Conservation (phyloP, 2,888 invertebrate genomes). For the Limnephilus lunatus region DNA sequence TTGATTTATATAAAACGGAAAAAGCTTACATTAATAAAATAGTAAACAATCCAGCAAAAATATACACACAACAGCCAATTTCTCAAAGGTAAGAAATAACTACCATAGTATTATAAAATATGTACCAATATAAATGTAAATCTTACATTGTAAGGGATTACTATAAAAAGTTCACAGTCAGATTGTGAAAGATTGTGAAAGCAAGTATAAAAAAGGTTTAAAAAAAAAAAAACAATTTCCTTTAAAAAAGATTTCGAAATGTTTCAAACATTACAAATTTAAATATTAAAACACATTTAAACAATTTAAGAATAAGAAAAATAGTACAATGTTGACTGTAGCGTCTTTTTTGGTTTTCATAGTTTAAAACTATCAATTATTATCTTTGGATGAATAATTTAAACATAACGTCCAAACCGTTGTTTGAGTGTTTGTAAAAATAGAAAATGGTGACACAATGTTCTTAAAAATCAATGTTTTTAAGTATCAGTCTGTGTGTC, state of each 20-base stretch:
- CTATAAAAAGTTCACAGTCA: no score
- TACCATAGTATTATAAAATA: background rate
- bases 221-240: background rate
- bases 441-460: background rate
- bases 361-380: background rate
- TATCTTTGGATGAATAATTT: background rate
- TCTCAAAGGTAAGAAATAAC: background rate
- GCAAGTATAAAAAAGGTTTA: background rate
- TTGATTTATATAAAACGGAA: conserved; percentile 19
- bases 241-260: background rate
- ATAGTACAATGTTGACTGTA: background rate
- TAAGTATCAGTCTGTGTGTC: conserved; percentile 10
- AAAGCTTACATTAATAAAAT: conserved; percentile 14
- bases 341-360: background rate
- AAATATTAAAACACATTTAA: background rate
- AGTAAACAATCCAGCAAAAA: background rate
- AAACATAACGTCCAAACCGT: background rate
- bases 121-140: no score
- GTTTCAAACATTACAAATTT: background rate
- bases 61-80: background rate
- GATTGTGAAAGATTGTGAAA: background rate
- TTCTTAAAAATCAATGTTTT: background rate
- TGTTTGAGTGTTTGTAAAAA: background rate
- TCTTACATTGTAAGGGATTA: no score
- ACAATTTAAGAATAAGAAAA: background rate